These are phyloP conservation scores for Rhynchonema sp. DNA, from an alignment of 2,888 invertebrate species.

Conservation along the genomic window DNA sequence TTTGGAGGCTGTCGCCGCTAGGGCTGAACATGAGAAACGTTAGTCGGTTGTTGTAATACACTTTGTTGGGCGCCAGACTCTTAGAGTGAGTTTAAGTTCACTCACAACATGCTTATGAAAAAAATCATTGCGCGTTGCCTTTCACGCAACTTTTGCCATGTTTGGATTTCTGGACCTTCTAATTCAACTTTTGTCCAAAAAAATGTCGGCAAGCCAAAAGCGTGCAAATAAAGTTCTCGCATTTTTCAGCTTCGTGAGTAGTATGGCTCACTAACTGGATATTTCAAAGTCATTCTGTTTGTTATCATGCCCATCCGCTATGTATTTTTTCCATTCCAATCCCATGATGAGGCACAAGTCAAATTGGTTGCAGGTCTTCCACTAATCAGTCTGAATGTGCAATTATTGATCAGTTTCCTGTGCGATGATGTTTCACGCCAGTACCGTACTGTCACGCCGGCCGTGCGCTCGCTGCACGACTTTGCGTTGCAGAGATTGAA, in stretches of 20 bases:
- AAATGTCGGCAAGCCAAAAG: not conserved
- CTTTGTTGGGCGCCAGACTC: too few relatives aligned
- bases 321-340: too few relatives aligned
- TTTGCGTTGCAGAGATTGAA: slow-evolving; percentile 71
- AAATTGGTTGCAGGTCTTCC: slow-evolving; percentile 81
- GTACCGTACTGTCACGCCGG: slow-evolving; percentile 18
- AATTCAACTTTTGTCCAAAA: slow-evolving; percentile 1
- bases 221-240: not conserved
- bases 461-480: slow-evolving; percentile 43
- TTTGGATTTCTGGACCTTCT: too few relatives aligned
- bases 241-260: too few relatives aligned
- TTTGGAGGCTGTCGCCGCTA: slow-evolving; percentile 50
- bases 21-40: slow-evolving; percentile 57
- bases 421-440: slow-evolving; percentile 37
- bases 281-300: not conserved
- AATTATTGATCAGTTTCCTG: slow-evolving; percentile 66
- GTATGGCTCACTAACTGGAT: too few relatives aligned
- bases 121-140: too few relatives aligned
- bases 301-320: not conserved
- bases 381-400: slow-evolving; percentile 68
- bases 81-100: too few relatives aligned
- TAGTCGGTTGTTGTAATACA: too few relatives aligned
- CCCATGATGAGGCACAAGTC: too few relatives aligned
- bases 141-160: too few relatives aligned
- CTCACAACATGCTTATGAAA: too few relatives aligned